Base-by-base conservation (phyloP, 1,140 invertebrate genomes). In the Rhynchophorus ferrugineus region DNA sequence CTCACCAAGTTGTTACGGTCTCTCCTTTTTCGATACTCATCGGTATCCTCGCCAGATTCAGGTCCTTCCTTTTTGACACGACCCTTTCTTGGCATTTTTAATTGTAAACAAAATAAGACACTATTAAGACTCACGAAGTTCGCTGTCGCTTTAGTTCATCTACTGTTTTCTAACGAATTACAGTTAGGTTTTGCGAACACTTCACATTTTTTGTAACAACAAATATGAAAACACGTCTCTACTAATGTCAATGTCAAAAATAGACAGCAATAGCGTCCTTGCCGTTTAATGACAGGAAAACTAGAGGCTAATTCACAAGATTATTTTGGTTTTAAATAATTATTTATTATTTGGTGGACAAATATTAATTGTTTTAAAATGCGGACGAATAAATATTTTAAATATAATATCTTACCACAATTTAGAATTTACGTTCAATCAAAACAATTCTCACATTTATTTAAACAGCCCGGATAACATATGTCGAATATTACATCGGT, bases 1-100 rank as follows among this genome's bases (percentile, higher is more conserved):
- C 29, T 65, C 72, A 83, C 82, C 69, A 89, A 78, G 73, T 93
- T 93, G 72, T 93, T 93, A 62, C 87, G 78, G 61, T 89, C 86
- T 18, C 90, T 73, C 37, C 83, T 80, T 59, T 79, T 82, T 49
- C 83, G 76, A 66, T 93, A 92, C 62, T 91, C 89, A 35, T 87
- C 82, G 24, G 79, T 79, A 56, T 83, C 81, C 49, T 87, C 86
- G 20, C 82, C 81, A 7, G 68, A 70, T 52, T 69, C 67, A 1
- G 61, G 38, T 18, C 56, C 59, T 17, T 67, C 63, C 44, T 61
- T 63, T 48, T 65, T 67, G 17, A 57, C 46, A 41, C 60, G 59
- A 17, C 60, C 61, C 49, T 52, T 62, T 57, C 63, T 58, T 7
- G 68, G 61, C 68, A 69, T 69, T 38, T 57, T 47, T 3, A 7